Base-by-base conservation (phyloP, 2,113 vertebrate genomes). In the Paradisaea rubra region DNA sequence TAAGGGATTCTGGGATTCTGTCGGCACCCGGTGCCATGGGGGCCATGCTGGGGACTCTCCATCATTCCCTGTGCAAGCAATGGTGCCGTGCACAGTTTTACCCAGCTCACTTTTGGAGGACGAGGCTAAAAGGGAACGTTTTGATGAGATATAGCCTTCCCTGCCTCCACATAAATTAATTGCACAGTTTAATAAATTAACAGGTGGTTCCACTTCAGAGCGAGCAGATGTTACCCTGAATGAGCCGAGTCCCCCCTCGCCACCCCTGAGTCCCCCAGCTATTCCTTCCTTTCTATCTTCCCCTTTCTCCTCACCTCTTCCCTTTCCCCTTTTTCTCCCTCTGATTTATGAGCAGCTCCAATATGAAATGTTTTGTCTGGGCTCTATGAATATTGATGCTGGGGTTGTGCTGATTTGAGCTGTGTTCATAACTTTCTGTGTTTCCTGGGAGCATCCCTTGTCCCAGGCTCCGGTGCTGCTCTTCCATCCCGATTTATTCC, bases 191-290 rank as follows among this genome's bases (percentile, higher is more conserved):
- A 97, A 98, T 98, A 98, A 98, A 86, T 95, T 96, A 97, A 98
- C 98, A 98, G 97, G 98, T 98, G 98, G 97, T 98, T 98, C 97
- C 95, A 98, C 96, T 98, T 97, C 97, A 97, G 96, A 72, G 83
- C 0, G 45, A 97, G 97, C 97, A 98, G 98, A 98, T 98, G 97
- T 98, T 95, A 86, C 91, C n/a, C 78, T 91, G 97, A 97, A 97
- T 82, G 96, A 97, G 96, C 88, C 20, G 81, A 91, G 93, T 95
- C 87, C 94, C 95, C 91, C 92, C 96, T 97, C 53, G 6, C 89
- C 96, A 88, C 80, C 94, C 85, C 54, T 94, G 72, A 41, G 1
- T 97, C 95, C 96, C 96, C 88, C 80, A 95, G 96, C 95, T 92
- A 82, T 87, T 88, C 90, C 91, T 94, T 81, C 96, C 84, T 97